Conservation (phyloP, 1,140 invertebrate genomes). For the Rhyacophila brunnea region DNA sequence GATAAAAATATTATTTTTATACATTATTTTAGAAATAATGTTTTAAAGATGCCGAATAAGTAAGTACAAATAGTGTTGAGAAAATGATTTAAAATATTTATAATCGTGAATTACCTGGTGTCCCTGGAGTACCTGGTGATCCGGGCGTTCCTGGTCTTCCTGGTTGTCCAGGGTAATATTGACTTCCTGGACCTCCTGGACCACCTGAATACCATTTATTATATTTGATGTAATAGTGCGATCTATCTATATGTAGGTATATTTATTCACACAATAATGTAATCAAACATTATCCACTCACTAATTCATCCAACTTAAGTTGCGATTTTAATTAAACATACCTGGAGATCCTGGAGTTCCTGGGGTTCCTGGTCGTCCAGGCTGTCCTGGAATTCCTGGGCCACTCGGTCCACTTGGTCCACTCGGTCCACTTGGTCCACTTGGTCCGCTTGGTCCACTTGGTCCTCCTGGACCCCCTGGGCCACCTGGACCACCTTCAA, state of each 20-base stretch:
- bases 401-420: constrained; percentile 11
- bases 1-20: too few species aligned
- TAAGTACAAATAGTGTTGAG: too few species aligned
- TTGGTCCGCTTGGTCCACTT: constrained; percentile 9
- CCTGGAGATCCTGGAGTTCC: constrained; percentile 14
- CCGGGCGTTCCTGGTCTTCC: constrained; percentile 18
- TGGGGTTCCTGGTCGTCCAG: constrained; percentile 18
- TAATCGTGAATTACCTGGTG: neutral
- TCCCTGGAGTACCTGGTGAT: constrained; percentile 1
- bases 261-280: too few species aligned
- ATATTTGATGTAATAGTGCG: too few species aligned
- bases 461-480: neutral
- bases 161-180: constrained; percentile 33
- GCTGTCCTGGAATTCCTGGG: neutral
- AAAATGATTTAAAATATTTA: too few species aligned
- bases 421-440: constrained; percentile 5
- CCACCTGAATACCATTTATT: too few species aligned
- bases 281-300: too few species aligned
- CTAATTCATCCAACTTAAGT: too few species aligned
- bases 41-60: too few species aligned
- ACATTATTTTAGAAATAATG: too few species aligned
- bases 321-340: too few species aligned
- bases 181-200: constrained; percentile 13
- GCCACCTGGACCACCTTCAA: neutral
- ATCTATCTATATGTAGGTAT: too few species aligned